These are phyloP conservation scores for Euproctis similis DNA, from an alignment of 2,888 invertebrate species.

Conservation along the genomic window DNA sequence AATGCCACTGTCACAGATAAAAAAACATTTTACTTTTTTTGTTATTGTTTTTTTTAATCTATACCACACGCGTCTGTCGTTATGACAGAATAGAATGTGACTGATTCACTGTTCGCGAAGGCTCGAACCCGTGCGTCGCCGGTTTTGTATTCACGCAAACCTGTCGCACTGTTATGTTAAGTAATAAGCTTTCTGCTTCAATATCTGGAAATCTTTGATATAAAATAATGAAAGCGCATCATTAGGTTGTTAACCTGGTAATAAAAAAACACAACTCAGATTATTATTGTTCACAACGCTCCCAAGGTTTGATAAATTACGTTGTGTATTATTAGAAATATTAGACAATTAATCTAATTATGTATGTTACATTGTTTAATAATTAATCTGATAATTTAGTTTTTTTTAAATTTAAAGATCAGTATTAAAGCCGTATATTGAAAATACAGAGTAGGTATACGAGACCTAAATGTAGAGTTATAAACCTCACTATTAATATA, in stretches of 20 bases:
- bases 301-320: no score
- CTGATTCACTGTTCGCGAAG: slow-evolving; percentile 14
- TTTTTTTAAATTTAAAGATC: no score
- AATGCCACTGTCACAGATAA: slow-evolving; percentile 10
- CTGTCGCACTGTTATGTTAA: slow-evolving; percentile 19
- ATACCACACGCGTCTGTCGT: slow-evolving; percentile 25
- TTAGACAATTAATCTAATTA: no score
- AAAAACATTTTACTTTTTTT: slow-evolving; percentile 19
- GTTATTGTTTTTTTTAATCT: slow-evolving; percentile 10
- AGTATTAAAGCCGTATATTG: no score
- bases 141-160: slow-evolving; percentile 21
- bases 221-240: slow-evolving; percentile 45
- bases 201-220: slow-evolving; percentile 38
- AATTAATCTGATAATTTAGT: no score
- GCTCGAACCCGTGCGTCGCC: slow-evolving; percentile 32
- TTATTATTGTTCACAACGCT: no score
- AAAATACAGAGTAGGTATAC: no score
- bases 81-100: slow-evolving; percentile 15
- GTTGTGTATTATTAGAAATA: no score
- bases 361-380: no score
- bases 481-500: no score
- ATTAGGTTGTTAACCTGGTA: slow-evolving; percentile 12
- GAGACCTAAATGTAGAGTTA: no score
- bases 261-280: no score
- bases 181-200: slow-evolving; percentile 51